Base-by-base conservation (phyloP, 35 echinoderm and acorn worm species). In the Lytechinus pictus region DNA sequence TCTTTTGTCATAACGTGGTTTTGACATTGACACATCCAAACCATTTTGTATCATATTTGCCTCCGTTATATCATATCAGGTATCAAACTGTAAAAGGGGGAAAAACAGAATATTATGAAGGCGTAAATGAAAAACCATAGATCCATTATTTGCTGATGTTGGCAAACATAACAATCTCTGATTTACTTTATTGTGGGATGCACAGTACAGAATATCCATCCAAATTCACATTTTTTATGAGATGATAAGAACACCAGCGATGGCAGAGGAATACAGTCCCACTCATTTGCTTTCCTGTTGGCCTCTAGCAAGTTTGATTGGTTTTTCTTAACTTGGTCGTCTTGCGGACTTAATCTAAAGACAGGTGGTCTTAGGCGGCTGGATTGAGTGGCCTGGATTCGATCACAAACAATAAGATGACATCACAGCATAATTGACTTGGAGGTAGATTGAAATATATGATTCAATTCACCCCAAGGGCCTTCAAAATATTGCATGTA, bases 281-380 rank as follows among this genome's bases (percentile, higher is more conserved):
- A 79, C 66, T 79, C 19, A 79, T 7, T 79, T 79, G 66, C 66
- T n/a, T 79, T 79, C 66, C 66, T 79, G 66, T 79, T 79, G 14
- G 66, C 66, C 66, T n/a, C 66, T 79, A 79, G 66, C 66, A 79
- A 79, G 66, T 79, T 79, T 79, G 66, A 79, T 79, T 79, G 66
- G 66, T 79, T 24, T 44, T 79, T 79, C 66, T 79, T 79, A 79
- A 8, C 66, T 14, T 79, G 14, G 19, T 5, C 21, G 19, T 79
- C 66, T 79, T 14, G 66, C 4, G 66, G 66, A 16, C 16, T 79
- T 79, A 79, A 79, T 79, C 66, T 79, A 16, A 79, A 79, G 66
- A 79, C 66, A 79, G 66, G 66, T 79, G 66, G 66, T 79, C 19
- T 16, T 4, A 79, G 21, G 66, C 19, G 19, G 66, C 16, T 24